Base-by-base conservation (phyloP, 2,797 vertebrate genomes). In the Remorina albescens region DNA sequence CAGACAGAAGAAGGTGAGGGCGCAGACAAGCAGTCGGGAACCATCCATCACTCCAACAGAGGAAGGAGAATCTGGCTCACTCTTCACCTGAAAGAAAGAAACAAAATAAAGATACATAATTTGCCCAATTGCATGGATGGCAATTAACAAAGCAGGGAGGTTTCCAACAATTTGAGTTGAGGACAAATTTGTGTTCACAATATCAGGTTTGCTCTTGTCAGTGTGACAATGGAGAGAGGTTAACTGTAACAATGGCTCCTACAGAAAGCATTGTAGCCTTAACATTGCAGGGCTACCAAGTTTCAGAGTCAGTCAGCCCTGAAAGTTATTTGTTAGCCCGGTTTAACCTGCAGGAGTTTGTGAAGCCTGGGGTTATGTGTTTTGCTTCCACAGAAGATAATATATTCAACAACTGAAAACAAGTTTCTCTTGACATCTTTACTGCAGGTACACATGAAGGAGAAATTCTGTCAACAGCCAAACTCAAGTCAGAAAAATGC, bases 41-140 rank as follows among this genome's bases (percentile, higher is more conserved):
- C 97, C 95, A 85, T 99, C 98, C 95, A 99, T 96, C 94, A 99
- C 98, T 30, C 96, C 97, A 11, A 98, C 95, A 0, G 97, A 95
- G 50, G 95, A 95, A 26, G 98, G 95, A 42, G 97, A 98, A 51
- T 96, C 94, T 0, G 98, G 98, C 65, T 99, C 98, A 41, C 96
- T 96, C 94, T 99, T 99, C 91, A 99, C 88, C 98, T 99, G 91
- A 21, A 57, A 56, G 30, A 54, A 0, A 8, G 10, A 12, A 21
- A 59, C 5, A 36, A 12, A 34, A 19, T 23, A 8, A 76, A 1
- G 32, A 28, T 25, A 44, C 8, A 1, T 6, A 9, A 25, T 15
- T 15, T 2, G 21, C 21, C 42, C 46, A 49, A 49, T 23, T 13
- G 32, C 32, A 25, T 25, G 3, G 25, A 44, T 9, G n/a, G n/a